A percentile compares a stretch with the other conserved stretches of the same genome.
Evolutionary conservation across 2,113 vertebrate genomes (phyloP).

Genomic region (Nicator chloris): DNA sequence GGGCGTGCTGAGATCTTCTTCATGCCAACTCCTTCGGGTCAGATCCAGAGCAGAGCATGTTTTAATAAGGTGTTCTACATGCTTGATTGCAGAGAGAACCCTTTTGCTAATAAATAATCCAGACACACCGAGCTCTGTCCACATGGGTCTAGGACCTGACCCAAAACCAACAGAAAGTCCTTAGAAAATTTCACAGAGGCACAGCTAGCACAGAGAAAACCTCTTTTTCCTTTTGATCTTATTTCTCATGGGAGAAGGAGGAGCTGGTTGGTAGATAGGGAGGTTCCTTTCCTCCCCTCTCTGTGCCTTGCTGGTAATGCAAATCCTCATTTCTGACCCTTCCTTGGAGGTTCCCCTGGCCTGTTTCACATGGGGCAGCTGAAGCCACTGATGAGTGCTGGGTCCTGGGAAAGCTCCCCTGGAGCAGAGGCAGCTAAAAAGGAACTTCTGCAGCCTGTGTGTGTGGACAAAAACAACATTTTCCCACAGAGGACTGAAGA

Average conservation of each 20-base stretch:
- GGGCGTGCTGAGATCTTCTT: neutral
- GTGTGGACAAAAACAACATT: neutral
- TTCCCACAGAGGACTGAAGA: neutral
- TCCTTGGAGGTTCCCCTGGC: neutral
- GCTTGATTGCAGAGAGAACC: neutral
- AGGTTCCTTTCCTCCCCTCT: neutral
- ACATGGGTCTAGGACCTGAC: neutral
- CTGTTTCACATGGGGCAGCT: neutral
- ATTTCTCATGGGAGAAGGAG: neutral
- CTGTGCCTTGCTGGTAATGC: neutral
- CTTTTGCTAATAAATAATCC: conserved; percentile 9
- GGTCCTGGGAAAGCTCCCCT: neutral
- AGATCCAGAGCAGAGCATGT: neutral
- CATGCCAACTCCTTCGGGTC: neutral
- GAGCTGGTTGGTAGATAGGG: neutral
- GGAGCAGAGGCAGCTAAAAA: neutral
- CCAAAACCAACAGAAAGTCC: conserved; percentile 28
- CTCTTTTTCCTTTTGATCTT: neutral
- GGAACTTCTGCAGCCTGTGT: neutral
- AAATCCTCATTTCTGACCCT: neutral
- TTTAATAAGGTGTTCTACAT: neutral
- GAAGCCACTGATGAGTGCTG: neutral
- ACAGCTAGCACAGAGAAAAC: neutral
- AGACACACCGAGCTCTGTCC: neutral
- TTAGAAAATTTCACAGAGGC: neutral